Evolutionary conservation across 2,113 vertebrate species (phyloP).

Genomic region (Shinisaurus crocodilurus): DNA sequence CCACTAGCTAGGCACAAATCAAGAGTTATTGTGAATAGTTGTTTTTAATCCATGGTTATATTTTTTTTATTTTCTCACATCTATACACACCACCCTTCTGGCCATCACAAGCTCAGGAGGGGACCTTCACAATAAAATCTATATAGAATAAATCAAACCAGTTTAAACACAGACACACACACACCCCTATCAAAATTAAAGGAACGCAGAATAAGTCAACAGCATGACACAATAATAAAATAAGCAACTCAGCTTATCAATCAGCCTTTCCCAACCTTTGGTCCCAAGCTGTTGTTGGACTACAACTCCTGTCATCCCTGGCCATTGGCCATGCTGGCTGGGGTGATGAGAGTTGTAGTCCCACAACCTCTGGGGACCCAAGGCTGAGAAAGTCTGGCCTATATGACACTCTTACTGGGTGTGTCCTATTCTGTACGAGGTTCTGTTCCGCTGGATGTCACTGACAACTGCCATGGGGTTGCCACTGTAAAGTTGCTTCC

Average conservation of each 20-base stretch:
- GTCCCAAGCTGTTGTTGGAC: neutral
- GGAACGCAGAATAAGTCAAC: neutral
- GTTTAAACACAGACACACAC: too few relatives aligned
- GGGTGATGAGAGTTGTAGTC: neutral
- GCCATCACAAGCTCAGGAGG: neutral
- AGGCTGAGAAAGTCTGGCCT: neutral
- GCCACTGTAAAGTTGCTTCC: neutral
- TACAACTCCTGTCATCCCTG: neutral
- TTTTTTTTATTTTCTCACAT: neutral
- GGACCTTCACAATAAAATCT: neutral
- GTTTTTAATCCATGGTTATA: neutral
- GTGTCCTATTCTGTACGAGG: neutral
- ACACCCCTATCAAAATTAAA: too few relatives aligned
- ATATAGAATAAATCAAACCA: neutral
- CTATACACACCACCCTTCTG: neutral
- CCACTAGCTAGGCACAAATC: slow-evolving; percentile 73
- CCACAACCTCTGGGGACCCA: neutral
- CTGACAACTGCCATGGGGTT: neutral
- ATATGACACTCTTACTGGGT: neutral
- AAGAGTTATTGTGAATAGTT: neutral
- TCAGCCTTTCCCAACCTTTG: neutral
- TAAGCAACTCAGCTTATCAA: neutral
- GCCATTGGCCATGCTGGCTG: too few relatives aligned
- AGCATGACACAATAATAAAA: neutral
- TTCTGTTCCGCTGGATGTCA: neutral